A percentile compares a stretch with the other conserved stretches of the same genome.
Evolutionary conservation across 2,888 invertebrate species (phyloP).

Genomic region (Acholoe squamosa): DNA sequence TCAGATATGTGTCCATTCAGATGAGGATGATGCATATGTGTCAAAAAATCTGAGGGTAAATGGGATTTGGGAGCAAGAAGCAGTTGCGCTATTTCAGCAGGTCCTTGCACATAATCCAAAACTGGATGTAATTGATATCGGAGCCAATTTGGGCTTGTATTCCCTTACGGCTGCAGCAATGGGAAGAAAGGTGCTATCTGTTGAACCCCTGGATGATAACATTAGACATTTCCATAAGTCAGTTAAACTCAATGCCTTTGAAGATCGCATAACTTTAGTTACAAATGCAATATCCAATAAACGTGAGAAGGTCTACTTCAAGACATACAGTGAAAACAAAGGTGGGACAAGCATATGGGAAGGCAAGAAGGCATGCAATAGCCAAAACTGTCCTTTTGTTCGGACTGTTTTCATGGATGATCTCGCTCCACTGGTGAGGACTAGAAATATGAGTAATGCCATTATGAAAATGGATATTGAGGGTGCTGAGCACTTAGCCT

Average conservation of each 20-base stretch:
- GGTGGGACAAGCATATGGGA: not conserved
- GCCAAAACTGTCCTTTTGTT: not conserved
- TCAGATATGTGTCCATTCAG: conserved; percentile 22
- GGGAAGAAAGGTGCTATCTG: not conserved
- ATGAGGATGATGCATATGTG: no score
- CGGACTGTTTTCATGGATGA: not conserved
- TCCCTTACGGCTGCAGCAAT: conserved; percentile 1
- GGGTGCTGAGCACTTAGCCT: not conserved
- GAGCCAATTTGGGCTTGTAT: conserved; percentile 22
- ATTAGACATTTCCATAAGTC: not conserved
- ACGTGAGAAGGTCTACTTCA: conserved; percentile 11
- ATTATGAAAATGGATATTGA: not conserved
- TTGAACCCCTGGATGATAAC: not conserved
- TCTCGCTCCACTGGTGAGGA: not conserved
- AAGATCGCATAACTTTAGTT: not conserved
- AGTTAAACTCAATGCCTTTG: not conserved
- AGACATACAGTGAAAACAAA: not conserved
- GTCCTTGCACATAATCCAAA: not conserved
- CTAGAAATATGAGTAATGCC: not conserved
- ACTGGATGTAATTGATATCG: not conserved
- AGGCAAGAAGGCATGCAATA: not conserved
- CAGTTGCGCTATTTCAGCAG: not conserved
- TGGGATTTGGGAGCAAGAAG: conserved; percentile 29
- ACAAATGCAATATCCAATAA: not conserved
- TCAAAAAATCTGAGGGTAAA: not conserved